Conservation (phyloP, 2,113 vertebrate species). For the Nanorana parkeri region DNA sequence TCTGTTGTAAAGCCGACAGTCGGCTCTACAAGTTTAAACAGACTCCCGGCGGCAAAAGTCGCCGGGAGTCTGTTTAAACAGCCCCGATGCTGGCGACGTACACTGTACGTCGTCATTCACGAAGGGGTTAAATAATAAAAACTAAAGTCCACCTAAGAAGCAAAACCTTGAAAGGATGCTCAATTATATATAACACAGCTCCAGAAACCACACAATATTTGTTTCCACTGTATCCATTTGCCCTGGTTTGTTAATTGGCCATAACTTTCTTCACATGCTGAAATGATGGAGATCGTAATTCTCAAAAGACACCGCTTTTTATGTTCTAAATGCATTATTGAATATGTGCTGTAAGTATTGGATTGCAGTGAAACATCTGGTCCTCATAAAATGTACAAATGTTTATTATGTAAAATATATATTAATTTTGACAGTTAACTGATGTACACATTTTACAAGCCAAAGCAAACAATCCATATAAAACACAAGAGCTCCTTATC, state of each 20-base stretch:
- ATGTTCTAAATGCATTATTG: slow-evolving; percentile 21
- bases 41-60: too few species aligned
- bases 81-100: too few species aligned
- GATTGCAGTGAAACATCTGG: slow-evolving; percentile 33
- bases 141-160: too few species aligned
- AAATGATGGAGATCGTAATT: slow-evolving; percentile 22
- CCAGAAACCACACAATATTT: background rate
- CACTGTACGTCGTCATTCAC: too few species aligned
- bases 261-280: background rate
- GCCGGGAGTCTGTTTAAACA: too few species aligned
- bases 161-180: too few species aligned
- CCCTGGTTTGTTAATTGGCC: background rate
- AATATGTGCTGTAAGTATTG: slow-evolving; percentile 22
- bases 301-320: background rate
- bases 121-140: too few species aligned
- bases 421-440: slow-evolving; percentile 38
- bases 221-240: background rate
- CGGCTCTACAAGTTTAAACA: too few species aligned
- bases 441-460: slow-evolving; percentile 30
- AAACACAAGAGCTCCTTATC: slow-evolving; percentile 28
- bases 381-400: slow-evolving; percentile 44
- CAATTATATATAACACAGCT: too few species aligned
- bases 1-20: too few species aligned
- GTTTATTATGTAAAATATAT: slow-evolving; percentile 41
- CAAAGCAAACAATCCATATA: slow-evolving; percentile 37